phyloP scores from a whole-genome alignment of 2,888 invertebrate genomes.

The Drosophila mayaguana region DNA sequence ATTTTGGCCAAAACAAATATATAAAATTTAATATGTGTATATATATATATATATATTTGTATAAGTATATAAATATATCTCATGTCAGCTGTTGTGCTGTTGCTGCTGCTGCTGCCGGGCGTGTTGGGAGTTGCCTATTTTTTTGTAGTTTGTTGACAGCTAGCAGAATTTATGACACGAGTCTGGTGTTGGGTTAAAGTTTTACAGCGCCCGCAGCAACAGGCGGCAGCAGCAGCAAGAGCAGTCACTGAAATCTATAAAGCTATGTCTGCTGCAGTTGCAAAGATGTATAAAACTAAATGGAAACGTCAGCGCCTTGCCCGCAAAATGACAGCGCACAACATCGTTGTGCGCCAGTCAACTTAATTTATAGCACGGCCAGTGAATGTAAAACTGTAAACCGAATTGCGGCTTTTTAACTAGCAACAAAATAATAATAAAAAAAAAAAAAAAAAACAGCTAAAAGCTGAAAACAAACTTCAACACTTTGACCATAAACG shows the following conservation, averaged over 20 bases:
- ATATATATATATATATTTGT: not conserved
- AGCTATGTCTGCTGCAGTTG: slow-evolving; percentile 27
- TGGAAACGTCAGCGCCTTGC: slow-evolving; percentile 66
- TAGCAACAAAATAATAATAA: not conserved
- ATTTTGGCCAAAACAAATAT: slow-evolving; percentile 46
- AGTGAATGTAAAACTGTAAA: slow-evolving; percentile 47
- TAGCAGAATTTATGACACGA: slow-evolving; percentile 71
- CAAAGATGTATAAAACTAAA: slow-evolving; percentile 60
- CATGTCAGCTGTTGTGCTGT: slow-evolving; percentile 64
- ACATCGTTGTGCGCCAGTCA: slow-evolving; percentile 35
- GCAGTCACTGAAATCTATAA: slow-evolving; percentile 13
- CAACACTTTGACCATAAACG: slow-evolving; percentile 1
- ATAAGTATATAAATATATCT: slow-evolving; percentile 60
- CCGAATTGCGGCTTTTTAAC: slow-evolving; percentile 15
- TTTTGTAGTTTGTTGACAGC: slow-evolving; percentile 67
- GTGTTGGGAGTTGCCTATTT: slow-evolving; percentile 47
- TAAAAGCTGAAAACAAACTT: not conserved
- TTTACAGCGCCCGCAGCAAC: slow-evolving; percentile 41
- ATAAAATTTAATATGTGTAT: slow-evolving; percentile 9
- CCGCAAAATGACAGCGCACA: slow-evolving; percentile 59
- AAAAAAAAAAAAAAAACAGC: not conserved
- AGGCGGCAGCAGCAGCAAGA: slow-evolving; percentile 7
- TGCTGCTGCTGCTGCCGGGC: slow-evolving; percentile 59
- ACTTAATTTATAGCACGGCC: slow-evolving; percentile 57
- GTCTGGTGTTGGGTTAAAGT: slow-evolving; percentile 59